Evolutionary conservation across 2,113 vertebrate genomes (phyloP).

Genomic region (Felis chaus): DNA sequence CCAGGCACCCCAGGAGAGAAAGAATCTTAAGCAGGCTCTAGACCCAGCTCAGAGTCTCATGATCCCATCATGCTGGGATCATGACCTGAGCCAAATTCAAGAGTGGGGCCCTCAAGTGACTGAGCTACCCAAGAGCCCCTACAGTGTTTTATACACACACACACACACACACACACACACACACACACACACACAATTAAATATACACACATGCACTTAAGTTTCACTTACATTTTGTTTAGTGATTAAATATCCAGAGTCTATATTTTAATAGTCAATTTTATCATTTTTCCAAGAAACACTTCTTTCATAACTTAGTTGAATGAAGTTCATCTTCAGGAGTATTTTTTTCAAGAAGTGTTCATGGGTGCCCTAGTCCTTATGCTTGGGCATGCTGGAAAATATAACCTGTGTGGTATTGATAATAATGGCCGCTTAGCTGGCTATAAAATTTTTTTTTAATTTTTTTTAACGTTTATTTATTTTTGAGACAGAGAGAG

Average conservation of each 20-base stretch:
- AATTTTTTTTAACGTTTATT: no score
- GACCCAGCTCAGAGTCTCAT: no score
- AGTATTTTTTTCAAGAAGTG: slow-evolving; percentile 87
- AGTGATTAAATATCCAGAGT: slow-evolving; percentile 90
- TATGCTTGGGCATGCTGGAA: neutral
- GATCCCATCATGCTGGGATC: no score
- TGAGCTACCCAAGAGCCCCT: no score
- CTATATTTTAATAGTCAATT: slow-evolving; percentile 75
- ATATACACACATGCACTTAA: slow-evolving; percentile 95
- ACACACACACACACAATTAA: slow-evolving; percentile 62
- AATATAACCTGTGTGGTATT: neutral
- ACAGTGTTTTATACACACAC: no score
- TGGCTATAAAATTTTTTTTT: neutral
- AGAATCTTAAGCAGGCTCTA: no score
- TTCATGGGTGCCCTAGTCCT: slow-evolving; percentile 67
- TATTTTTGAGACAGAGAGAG: no score
- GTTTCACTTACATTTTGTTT: slow-evolving; percentile 93
- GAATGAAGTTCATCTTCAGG: slow-evolving; percentile 84
- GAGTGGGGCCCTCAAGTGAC: no score
- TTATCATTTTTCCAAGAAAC: slow-evolving; percentile 94
- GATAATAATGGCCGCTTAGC: neutral
- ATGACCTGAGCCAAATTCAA: no score
- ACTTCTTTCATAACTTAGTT: slow-evolving; percentile 91
- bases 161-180: neutral
- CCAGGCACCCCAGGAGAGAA: no score